Evolutionary conservation across 2,113 vertebrate genomes (phyloP).

Genomic region (Hippocampus zosterae): DNA sequence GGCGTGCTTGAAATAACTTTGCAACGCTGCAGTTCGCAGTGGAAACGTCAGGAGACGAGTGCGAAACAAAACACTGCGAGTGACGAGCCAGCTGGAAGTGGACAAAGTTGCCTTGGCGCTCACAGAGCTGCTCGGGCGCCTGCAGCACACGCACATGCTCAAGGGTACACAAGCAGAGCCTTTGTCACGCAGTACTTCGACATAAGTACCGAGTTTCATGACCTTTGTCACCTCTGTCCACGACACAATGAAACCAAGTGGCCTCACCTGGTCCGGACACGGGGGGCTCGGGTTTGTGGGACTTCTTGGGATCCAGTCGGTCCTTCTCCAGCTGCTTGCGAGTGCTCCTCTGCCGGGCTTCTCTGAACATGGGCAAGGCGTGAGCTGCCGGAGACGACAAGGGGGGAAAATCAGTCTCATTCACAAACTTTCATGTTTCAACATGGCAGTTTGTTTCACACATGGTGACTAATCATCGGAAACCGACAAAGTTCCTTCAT

Average conservation of each 20-base stretch:
- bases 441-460: not conserved
- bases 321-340: conserved; percentile 97
- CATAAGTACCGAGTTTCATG: not conserved
- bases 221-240: not conserved
- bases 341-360: conserved; percentile 91
- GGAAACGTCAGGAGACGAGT: conserved; percentile 15
- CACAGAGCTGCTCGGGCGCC: conserved; percentile 8
- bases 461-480: not conserved
- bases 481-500: not conserved
- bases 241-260: conserved; percentile 11
- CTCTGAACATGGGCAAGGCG: conserved; percentile 96
- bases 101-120: conserved; percentile 31
- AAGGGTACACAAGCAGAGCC: conserved; percentile 27
- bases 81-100: conserved; percentile 31
- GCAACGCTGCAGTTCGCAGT: not conserved
- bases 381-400: conserved; percentile 77
- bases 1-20: conserved; percentile 1
- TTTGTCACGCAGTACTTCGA: not conserved
- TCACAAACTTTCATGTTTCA: conserved; percentile 11
- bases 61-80: conserved; percentile 12
- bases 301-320: conserved; percentile 88
- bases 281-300: conserved; percentile 95
- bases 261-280: conserved; percentile 98
- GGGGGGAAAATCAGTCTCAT: conserved; percentile 7
- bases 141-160: not conserved